Base-by-base conservation (phyloP, 2,888 invertebrate genomes). In the Spisula solida region DNA sequence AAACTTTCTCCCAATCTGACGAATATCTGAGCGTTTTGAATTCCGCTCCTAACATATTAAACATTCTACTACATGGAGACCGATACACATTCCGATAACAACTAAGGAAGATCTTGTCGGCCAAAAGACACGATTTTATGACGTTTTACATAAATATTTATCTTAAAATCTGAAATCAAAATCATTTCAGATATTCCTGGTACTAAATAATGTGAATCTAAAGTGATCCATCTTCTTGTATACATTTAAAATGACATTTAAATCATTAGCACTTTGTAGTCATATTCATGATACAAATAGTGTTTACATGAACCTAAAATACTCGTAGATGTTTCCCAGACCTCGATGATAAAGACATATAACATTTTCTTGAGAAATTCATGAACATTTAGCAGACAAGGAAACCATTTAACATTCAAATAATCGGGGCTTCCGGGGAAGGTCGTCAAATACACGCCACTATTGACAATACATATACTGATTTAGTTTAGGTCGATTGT, bases 71-170 rank as follows among this genome's bases (percentile, higher is more conserved):
- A 6, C 10, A 66, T 12, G 16, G n/a, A 66, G n/a, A 66, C 60
- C 25, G 25, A 66, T 66, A 0, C n/a, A 25, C 4, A 66, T 25
- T 12, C n/a, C 60, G 60, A 66, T 25, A 25, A 10, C 25, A 25
- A n/a, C 10, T 25, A 12, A 25, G n/a, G 25, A 66, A 66, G 60
- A 66, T 66, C n/a, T 25, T n/a, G n/a, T 66, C 60, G n/a, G 60
- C 5, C 25, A 66, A 10, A 25, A 66, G 60, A 66, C 60, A 66
- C 60, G 60, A 66, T 66, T 66, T 66, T 66, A 66, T 66, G 60
- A 66, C 60, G 25, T 66, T 66, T 66, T n/a, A 25, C 60, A 66
- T 66, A 66, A 66, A 66, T 66, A 66, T 66, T 66, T 66, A 66
- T 66, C 60, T 66, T 25, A 66, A 66, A 66, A 66, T 66, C 60